A percentile compares a stretch with the other conserved stretches of the same genome.
These are phyloP conservation scores for Masticophis lateralis DNA, from an alignment of 2,797 vertebrate species.

Conservation along the genomic window DNA sequence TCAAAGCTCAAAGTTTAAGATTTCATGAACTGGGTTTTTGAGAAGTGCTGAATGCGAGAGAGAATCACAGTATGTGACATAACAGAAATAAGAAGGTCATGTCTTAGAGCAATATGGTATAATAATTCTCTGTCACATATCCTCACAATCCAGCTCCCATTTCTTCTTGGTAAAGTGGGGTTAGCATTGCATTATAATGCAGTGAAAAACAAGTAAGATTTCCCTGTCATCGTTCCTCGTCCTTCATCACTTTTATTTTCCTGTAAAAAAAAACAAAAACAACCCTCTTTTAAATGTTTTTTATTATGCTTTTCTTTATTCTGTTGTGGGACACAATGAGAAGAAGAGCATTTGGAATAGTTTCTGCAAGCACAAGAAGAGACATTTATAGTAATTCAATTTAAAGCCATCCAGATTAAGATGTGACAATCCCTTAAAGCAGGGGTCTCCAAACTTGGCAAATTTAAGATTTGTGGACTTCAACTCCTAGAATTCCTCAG, in stretches of 20 bases:
- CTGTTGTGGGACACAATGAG: not conserved
- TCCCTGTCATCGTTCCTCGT: not conserved
- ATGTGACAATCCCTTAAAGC: not conserved
- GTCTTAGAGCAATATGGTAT: not conserved
- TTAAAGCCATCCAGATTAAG: not conserved
- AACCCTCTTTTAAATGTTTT: not conserved
- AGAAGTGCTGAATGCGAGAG: constrained; percentile 35
- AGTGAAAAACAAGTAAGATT: not conserved
- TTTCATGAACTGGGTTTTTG: constrained; percentile 41
- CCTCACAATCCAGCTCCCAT: not conserved
- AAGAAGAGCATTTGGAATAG: not conserved
- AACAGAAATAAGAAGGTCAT: not conserved
- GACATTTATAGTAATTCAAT: not conserved
- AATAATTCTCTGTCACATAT: not conserved
- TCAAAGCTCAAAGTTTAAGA: constrained; percentile 50
- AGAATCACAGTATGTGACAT: not conserved
- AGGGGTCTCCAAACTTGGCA: not conserved
- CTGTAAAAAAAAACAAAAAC: not conserved
- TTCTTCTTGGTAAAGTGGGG: not conserved
- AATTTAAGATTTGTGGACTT: not conserved
- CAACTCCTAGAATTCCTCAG: not conserved
- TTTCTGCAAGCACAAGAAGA: not conserved
- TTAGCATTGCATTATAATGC: not conserved
- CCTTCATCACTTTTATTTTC: not conserved
- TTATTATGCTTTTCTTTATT: not conserved